Conservation (phyloP, 2,888 invertebrate genomes). For the Stenichneumon culpator region DNA sequence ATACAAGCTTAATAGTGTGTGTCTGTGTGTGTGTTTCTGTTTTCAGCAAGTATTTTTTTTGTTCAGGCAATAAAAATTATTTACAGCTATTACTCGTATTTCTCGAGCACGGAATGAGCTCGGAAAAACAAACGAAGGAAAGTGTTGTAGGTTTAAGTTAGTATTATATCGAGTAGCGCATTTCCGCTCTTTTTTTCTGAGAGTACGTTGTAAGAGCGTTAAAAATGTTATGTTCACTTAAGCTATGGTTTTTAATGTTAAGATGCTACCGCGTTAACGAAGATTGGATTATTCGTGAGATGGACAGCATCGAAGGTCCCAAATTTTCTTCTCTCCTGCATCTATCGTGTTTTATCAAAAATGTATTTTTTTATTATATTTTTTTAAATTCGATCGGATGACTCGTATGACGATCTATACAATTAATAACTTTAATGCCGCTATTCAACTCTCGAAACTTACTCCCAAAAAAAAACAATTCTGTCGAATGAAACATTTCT, state of each 20-base stretch:
- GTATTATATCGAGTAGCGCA: conserved; percentile 27
- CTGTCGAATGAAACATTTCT: conserved; percentile 38
- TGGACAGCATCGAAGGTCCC: conserved; percentile 53
- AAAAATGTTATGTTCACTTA: conserved; percentile 26
- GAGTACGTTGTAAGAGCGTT: conserved; percentile 49
- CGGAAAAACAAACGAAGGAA: conserved; percentile 42
- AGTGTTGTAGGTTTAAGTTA: conserved; percentile 28
- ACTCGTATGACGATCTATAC: conserved; percentile 55
- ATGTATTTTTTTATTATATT: conserved; percentile 24
- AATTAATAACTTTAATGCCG: conserved; percentile 20
- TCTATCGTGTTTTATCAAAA: conserved; percentile 59
- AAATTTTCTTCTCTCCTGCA: conserved; percentile 33
- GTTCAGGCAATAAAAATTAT: conserved; percentile 67
- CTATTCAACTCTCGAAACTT: conserved; percentile 39
- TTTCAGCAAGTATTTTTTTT: conserved; percentile 41
- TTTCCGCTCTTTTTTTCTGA: conserved; percentile 45
- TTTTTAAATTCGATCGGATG: conserved; percentile 37
- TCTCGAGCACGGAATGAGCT: conserved; percentile 48
- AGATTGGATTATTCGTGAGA: conserved; percentile 52
- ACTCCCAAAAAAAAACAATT: conserved; percentile 55
- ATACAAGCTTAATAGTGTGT: conserved; percentile 33
- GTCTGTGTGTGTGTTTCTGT: conserved; percentile 17
- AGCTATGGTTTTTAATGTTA: conserved; percentile 26
- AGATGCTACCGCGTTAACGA: conserved; percentile 21
- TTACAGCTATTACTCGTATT: conserved; percentile 61